Percentiles rank a stretch among this genome's conserved stretches.
phyloP scores from a whole-genome alignment of 2,888 invertebrate species.

The Tethea ocularis region DNA sequence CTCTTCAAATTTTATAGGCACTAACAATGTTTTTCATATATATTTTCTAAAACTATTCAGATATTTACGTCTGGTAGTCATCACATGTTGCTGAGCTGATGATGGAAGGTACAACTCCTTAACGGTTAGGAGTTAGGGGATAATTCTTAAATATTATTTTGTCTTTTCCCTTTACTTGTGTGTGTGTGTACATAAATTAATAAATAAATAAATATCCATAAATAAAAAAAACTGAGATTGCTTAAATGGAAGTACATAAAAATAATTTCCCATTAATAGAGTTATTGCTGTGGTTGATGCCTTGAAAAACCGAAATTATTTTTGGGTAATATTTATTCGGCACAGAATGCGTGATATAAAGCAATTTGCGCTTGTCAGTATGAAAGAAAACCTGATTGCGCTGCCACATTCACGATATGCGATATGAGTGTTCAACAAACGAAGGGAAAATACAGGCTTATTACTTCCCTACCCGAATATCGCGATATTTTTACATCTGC shows the following conservation, averaged over 20 bases:
- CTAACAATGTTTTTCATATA: no score
- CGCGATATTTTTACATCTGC: background rate
- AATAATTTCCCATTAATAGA: background rate
- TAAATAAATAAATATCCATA: no score
- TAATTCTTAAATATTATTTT: no score
- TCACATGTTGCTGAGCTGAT: no score
- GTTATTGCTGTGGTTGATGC: background rate
- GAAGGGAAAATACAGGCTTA: slow-evolving; percentile 10
- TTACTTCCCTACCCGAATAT: background rate
- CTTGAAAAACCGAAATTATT: slow-evolving; percentile 10
- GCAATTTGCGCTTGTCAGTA: slow-evolving; percentile 48
- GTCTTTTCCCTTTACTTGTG: no score
- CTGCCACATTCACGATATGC: slow-evolving; percentile 35
- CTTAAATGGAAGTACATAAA: background rate
- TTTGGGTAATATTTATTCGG: slow-evolving; percentile 19
- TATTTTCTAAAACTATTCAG: no score
- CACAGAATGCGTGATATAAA: slow-evolving; percentile 35
- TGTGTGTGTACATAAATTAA: no score
- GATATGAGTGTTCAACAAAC: slow-evolving; percentile 20
- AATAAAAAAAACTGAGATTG: background rate
- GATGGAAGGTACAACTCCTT: no score
- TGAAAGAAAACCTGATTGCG: slow-evolving; percentile 46
- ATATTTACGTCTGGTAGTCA: no score
- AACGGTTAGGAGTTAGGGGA: no score
- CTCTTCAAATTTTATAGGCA: no score